Base-by-base conservation (phyloP, 2,113 vertebrate genomes). In the Cryptotis parvus region DNA sequence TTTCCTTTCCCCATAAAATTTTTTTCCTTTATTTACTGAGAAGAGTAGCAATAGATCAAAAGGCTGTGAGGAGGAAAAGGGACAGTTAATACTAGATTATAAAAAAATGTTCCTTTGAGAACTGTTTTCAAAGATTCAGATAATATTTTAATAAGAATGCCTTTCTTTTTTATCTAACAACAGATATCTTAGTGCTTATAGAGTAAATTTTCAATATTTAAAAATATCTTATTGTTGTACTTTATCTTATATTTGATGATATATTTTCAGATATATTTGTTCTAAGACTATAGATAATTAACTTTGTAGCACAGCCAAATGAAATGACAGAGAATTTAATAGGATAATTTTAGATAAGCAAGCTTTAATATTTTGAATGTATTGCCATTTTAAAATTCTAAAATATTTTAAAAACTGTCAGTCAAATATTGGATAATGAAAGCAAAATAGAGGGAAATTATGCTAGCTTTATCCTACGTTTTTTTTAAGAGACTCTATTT, bases 361-460 rank as follows among this genome's bases (percentile, higher is more conserved):
- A 75, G 1, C 0, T 70, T 58, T 75, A 88, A 43, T 75, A 66
- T 72, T 78, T 65, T 87, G 9, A 90, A 92, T 55, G 37, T 76
- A 68, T 79, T 82, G 68, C 2, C 43, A 33, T 84, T 69, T 78
- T 29, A 37, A 31, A 79, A 79, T 65, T 49, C 37, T 75, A 86
- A 55, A 58, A 15, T 77, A 87, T 43, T 83, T 33, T 4, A 24
- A 81, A 52, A 24, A 55, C 2, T 81, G 9, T 2, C 26, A 65
- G 29, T 61, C 18, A 90, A 61, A 4, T 7, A 88, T 82, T 85
- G 86, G 33, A 91, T 91, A 77, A 89, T 41, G 3, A 81, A 91
- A 79, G 2, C 16, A 69, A 82, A 61, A 16, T 52, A 58, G 2
- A 82, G 16, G 10, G 75, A 87, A 79, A 70, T 45, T 2, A 26